These are phyloP conservation scores for Loriculus beryllinus DNA, from an alignment of 2,797 vertebrate species.

Conservation along the genomic window DNA sequence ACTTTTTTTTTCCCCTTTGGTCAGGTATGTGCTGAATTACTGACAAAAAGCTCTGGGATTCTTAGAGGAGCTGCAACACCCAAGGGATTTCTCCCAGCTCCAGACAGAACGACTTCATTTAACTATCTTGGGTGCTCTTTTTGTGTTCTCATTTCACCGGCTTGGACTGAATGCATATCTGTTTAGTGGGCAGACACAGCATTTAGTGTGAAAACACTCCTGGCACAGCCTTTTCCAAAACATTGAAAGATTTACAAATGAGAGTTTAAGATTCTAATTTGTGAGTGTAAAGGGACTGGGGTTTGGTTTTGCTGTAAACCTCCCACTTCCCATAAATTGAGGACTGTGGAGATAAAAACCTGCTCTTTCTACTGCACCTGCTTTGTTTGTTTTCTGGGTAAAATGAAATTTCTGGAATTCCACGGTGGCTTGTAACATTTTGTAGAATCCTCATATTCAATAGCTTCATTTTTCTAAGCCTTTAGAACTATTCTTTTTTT, in stretches of 20 bases:
- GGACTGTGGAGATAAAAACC: neutral
- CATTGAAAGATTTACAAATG: neutral
- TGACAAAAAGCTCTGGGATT: conserved; percentile 32
- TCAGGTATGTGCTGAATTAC: conserved; percentile 52
- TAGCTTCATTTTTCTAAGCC: neutral
- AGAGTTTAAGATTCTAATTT: neutral
- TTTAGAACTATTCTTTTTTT: neutral
- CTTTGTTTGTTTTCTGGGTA: conserved; percentile 17
- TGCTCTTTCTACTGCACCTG: neutral
- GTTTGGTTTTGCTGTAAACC: neutral
- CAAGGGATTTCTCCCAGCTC: neutral
- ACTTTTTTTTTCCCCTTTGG: neutral
- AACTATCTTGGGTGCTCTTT: neutral
- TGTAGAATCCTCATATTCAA: neutral
- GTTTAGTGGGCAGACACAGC: neutral
- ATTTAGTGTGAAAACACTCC: neutral
- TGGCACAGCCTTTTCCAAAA: neutral
- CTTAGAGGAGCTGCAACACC: neutral
- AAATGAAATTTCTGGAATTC: conserved; percentile 23
- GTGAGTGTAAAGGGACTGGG: neutral
- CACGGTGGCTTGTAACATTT: neutral
- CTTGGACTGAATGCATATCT: neutral
- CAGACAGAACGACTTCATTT: neutral
- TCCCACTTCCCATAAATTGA: neutral
- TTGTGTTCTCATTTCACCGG: neutral